These are phyloP conservation scores for Mnemiopsis leidyi DNA, from an alignment of 37 sponge, comb jelly and placozoan genomes.

Conservation along the genomic window DNA sequence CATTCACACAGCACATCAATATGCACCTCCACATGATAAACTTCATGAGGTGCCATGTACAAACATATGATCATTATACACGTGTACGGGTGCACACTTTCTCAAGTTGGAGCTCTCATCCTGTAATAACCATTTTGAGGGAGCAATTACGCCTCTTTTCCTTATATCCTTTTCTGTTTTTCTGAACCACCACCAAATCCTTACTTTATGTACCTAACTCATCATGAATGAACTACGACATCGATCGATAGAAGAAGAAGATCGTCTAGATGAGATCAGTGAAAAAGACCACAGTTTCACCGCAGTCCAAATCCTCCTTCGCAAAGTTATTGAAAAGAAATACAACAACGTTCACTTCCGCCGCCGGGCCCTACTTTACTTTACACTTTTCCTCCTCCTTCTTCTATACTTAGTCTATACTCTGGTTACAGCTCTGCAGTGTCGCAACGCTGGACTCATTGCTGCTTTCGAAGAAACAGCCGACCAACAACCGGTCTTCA, in stretches of 20 bases:
- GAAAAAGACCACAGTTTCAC: conserved; percentile 44
- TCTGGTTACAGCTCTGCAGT: not conserved
- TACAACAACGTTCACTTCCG: conserved; percentile 36
- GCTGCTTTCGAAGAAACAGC: not conserved
- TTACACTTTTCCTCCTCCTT: not conserved
- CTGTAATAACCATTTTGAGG: too few species aligned
- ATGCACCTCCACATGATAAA: not conserved
- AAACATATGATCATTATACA: not conserved
- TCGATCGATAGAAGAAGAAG: not conserved
- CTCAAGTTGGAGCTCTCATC: not conserved
- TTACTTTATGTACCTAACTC: too few species aligned
- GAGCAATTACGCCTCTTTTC: too few species aligned
- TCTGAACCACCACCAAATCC: too few species aligned
- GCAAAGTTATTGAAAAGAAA: conserved; percentile 32
- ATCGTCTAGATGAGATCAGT: too few species aligned
- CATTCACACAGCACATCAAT: not conserved
- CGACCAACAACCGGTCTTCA: not conserved
- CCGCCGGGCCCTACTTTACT: not conserved
- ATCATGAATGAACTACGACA: conserved; percentile 1
- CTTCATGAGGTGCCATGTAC: not conserved
- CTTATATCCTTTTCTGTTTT: too few species aligned
- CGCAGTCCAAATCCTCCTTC: conserved; percentile 14
- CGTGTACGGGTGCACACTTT: not conserved
- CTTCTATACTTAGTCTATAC: not conserved
- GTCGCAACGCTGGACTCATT: not conserved